Evolutionary conservation across 2,113 vertebrate genomes (phyloP), one percentile per base, ranked within the genome.

Genomic region (Elanoides forficatus): DNA sequence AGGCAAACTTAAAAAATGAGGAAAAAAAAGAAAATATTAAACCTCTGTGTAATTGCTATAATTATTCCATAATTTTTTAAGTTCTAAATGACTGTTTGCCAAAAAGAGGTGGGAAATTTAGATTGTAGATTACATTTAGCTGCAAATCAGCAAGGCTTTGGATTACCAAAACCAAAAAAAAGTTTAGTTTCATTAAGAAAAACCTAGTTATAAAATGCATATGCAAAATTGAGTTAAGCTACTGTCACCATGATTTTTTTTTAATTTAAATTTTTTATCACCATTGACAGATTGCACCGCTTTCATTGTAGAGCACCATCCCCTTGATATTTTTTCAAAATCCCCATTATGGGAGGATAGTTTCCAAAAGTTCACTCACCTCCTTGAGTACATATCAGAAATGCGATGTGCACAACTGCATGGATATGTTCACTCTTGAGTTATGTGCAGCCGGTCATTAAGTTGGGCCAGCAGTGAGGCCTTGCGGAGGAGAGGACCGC

Each of bases 401-500:
- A 16, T 5, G 18, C 40, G 72, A 15, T 48, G 56, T 7, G 9
- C 25, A 5, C 9, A 26, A 59, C 47, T 38, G 45, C 56, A 25
- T 1, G 36, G 53, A 8, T 59, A 11, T 4, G 25, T 6, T 86
- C 43, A 4, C 45, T 56, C 48, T 20, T 32, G 42, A 71, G 42
- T 30, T 83, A 4, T 7, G 22, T 30, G 42, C 66, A 18, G 6
- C 21, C 47, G 40, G 50, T 27, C 73, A 11, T 18, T 66, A 27
- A 11, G 7, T 2, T 1, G 21, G 74, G 14, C 29, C 63, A 55
- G 29, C 59, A 40, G 45, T 3, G 48, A 86, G 68, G 36, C 40
- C 55, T 12, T 10, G 30, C 1, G 9, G 36, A 92, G 70, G 55
- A 52, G 65, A 48, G 45, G 50, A 66, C 11, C 0, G 0, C 2